A percentile compares a stretch with the other conserved stretches of the same genome.
Conservation (phyloP, 2,888 invertebrate species). For the Cosmopolites sordidus region DNA sequence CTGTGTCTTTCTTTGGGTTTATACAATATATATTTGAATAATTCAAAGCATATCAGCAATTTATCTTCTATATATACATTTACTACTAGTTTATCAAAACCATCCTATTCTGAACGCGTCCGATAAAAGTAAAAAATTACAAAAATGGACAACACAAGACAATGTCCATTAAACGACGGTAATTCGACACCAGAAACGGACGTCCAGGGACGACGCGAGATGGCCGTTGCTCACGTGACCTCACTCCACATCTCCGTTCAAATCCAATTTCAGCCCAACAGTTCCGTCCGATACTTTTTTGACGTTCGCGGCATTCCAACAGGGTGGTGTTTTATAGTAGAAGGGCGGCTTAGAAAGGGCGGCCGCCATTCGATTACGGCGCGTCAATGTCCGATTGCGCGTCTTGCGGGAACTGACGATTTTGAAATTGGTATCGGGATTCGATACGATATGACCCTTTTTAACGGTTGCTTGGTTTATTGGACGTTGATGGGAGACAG, state of each 20-base stretch:
- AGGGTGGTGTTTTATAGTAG: background rate
- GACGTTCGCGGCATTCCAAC: background rate
- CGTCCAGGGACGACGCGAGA: background rate
- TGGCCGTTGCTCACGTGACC: background rate
- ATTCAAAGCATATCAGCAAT: no score
- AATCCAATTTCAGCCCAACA: background rate
- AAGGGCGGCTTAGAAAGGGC: background rate
- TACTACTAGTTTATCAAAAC: background rate
- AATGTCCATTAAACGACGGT: constrained; percentile 47
- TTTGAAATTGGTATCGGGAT: background rate
- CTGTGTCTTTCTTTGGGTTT: no score
- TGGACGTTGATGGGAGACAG: background rate
- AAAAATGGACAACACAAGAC: constrained; percentile 37
- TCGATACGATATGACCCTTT: background rate
- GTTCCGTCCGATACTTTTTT: background rate
- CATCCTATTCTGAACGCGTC: background rate
- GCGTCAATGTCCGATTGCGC: background rate
- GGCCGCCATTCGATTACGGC: background rate
- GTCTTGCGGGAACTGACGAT: background rate
- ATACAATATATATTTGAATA: no score
- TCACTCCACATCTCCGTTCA: background rate
- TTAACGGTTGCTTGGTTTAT: background rate
- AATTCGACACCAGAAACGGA: constrained; percentile 47
- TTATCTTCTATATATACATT: no score
- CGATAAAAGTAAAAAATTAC: constrained; percentile 20